A percentile compares a stretch with the other conserved stretches of the same genome.
Evolutionary conservation across 2,888 invertebrate genomes (phyloP).

Genomic region (Athalia circularis): DNA sequence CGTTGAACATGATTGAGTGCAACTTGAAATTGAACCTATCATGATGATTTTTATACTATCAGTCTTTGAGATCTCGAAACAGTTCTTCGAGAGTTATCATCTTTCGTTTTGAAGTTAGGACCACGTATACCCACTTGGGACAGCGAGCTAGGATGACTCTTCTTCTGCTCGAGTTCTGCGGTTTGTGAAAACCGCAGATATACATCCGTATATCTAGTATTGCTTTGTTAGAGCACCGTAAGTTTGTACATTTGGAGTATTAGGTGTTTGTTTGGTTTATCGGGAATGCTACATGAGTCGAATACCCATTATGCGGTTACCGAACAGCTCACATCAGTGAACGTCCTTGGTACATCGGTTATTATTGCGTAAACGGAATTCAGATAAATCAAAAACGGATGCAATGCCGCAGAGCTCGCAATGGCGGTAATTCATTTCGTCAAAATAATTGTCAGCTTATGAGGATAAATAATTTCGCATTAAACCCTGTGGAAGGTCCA

Average conservation of each 20-base stretch:
- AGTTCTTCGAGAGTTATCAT: slow-evolving; percentile 3
- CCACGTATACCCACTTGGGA: background rate
- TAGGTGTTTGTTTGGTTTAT: slow-evolving; percentile 6
- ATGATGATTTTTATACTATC: background rate
- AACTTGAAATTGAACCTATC: background rate
- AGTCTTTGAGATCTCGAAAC: background rate
- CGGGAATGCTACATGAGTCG: slow-evolving; percentile 23
- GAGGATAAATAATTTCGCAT: no score
- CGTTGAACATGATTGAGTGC: background rate
- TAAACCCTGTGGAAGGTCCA: background rate
- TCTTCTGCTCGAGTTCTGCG: background rate
- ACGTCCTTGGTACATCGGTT: slow-evolving; percentile 36
- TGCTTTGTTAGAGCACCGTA: background rate
- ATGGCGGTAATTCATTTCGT: slow-evolving; percentile 2
- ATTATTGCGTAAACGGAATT: slow-evolving; percentile 42
- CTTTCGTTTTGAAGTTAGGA: background rate
- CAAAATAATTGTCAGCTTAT: no score
- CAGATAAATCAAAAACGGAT: slow-evolving; percentile 33
- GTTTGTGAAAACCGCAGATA: slow-evolving; percentile 23
- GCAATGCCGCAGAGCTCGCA: slow-evolving; percentile 31
- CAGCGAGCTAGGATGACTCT: slow-evolving; percentile 6
- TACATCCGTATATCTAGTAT: no score
- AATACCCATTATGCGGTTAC: slow-evolving; percentile 11
- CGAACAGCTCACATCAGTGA: slow-evolving; percentile 33
- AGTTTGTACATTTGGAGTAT: slow-evolving; percentile 1